Percentiles rank a stretch among this genome's conserved stretches.
phyloP scores from a whole-genome alignment of 2,888 invertebrate genomes.

The Heliconius charithonia region DNA sequence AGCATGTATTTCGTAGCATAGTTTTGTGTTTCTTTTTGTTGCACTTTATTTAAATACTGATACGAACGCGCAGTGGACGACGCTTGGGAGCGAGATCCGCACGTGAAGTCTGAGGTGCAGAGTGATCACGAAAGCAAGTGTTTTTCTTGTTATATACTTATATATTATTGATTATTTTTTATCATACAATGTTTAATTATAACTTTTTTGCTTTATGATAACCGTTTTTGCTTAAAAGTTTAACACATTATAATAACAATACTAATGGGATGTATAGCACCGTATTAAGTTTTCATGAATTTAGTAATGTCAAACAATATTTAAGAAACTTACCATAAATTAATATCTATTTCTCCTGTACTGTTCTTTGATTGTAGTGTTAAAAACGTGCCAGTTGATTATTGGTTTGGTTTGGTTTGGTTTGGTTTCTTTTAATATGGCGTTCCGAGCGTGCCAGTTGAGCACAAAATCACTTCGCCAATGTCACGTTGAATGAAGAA shows the following conservation, averaged over 20 bases:
- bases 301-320: background rate
- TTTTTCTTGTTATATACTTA: slow-evolving; percentile 46
- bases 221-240: background rate
- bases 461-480: too few species aligned
- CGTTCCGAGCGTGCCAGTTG: too few species aligned
- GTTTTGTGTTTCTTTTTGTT: slow-evolving; percentile 40
- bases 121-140: slow-evolving; percentile 78
- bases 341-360: background rate
- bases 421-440: too few species aligned
- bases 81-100: slow-evolving; percentile 54
- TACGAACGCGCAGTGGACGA: slow-evolving; percentile 63
- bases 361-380: background rate
- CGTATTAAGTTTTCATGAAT: background rate
- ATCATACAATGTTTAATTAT: background rate
- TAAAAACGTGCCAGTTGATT: background rate
- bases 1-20: slow-evolving; percentile 44
- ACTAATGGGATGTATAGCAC: background rate
- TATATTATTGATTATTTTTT: slow-evolving; percentile 34
- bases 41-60: slow-evolving; percentile 54
- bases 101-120: slow-evolving; percentile 63
- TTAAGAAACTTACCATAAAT: slow-evolving; percentile 12
- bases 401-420: too few species aligned
- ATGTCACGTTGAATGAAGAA: too few species aligned
- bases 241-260: background rate
- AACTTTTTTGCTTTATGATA: background rate